Conservation (phyloP, 2,797 vertebrate species). For the Pelobates cultripes region DNA sequence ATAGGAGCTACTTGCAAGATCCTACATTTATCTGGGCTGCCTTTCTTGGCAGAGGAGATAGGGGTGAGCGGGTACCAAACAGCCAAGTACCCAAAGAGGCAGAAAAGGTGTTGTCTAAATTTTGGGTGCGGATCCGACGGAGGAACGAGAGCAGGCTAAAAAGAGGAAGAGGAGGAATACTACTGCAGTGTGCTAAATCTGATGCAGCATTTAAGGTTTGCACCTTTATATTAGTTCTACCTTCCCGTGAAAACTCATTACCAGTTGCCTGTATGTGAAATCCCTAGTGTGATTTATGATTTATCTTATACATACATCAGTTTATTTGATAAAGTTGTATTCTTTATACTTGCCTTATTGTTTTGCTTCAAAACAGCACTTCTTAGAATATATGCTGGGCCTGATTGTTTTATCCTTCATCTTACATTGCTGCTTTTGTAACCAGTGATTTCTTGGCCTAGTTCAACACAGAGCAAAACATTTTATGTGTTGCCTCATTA, state of each 20-base stretch:
- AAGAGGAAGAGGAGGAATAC: slow-evolving; percentile 41
- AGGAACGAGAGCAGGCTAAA: slow-evolving; percentile 38
- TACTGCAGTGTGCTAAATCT: background rate
- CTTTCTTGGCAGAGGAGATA: slow-evolving; percentile 9
- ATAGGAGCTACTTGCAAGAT: slow-evolving; percentile 39
- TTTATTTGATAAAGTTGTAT: too few species aligned
- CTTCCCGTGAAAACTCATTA: background rate
- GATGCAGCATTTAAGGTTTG: slow-evolving; percentile 48
- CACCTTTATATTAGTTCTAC: background rate
- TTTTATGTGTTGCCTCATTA: too few species aligned
- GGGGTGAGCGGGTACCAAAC: slow-evolving; percentile 1
- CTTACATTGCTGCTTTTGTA: too few species aligned
- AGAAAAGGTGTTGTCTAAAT: slow-evolving; percentile 9
- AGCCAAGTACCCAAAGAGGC: background rate
- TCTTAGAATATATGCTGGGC: too few species aligned
- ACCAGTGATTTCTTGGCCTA: too few species aligned
- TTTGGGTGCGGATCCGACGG: slow-evolving; percentile 22
- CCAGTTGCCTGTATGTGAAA: too few species aligned
- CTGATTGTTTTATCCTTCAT: too few species aligned
- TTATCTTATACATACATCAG: too few species aligned
- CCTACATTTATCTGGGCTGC: slow-evolving; percentile 29
- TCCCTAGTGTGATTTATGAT: too few species aligned
- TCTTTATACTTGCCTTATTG: too few species aligned
- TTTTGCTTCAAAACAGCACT: too few species aligned
- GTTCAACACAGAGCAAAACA: too few species aligned